These are phyloP conservation scores for Grammomys dolichurus DNA, from an alignment of 2,113 vertebrate genomes.

Conservation along the genomic window DNA sequence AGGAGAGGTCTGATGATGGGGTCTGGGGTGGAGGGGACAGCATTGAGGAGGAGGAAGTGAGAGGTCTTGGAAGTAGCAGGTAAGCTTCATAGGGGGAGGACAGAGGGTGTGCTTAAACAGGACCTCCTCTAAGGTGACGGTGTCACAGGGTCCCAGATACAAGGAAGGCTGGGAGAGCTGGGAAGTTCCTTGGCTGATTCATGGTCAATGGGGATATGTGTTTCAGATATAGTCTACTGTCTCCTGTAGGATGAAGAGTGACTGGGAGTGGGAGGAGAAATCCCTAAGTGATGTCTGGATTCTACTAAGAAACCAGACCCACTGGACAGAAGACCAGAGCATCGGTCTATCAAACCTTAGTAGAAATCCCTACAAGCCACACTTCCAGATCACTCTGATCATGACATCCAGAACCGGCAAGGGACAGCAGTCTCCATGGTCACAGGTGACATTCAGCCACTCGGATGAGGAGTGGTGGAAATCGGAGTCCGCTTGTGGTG, in stretches of 20 bases:
- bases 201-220: neutral
- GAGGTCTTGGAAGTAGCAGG: too few species aligned
- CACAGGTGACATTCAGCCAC: neutral
- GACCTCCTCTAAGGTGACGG: neutral
- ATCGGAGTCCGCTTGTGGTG: neutral
- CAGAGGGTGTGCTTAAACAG: fast-evolving
- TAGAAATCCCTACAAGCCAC: neutral
- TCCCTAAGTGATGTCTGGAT: neutral
- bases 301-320: neutral
- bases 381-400: neutral
- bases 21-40: fast-evolving
- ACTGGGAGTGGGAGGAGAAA: neutral
- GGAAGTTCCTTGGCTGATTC: neutral
- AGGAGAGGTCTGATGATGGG: too few species aligned
- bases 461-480: neutral
- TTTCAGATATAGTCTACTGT: neutral
- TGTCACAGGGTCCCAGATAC: neutral
- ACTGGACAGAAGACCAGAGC: neutral
- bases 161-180: fast-evolving
- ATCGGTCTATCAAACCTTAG: neutral
- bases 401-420: neutral
- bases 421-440: neutral
- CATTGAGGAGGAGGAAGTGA: fast-evolving
- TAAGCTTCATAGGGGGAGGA: neutral
- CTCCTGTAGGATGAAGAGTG: neutral